A percentile compares a stretch with the other conserved stretches of the same genome.
Evolutionary conservation across 2,888 invertebrate species (phyloP).

Genomic region (Allophyes oxyacanthae): DNA sequence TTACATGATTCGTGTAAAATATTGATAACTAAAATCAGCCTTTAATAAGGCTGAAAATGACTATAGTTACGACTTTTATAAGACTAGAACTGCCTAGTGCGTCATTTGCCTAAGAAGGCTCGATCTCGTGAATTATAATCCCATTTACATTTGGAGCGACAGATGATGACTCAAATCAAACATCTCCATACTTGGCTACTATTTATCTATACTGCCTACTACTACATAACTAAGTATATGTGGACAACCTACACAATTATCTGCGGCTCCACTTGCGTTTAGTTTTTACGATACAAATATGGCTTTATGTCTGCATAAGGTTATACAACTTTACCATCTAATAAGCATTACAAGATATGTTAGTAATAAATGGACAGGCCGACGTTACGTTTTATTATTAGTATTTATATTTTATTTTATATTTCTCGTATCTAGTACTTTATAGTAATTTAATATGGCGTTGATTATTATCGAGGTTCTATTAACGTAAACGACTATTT

Average conservation of each 20-base stretch:
- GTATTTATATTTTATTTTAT: neutral
- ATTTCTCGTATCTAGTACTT: constrained; percentile 10
- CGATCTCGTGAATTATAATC: constrained; percentile 23
- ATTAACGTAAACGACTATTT: constrained; percentile 27
- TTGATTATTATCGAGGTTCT: constrained; percentile 9
- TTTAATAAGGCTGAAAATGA: too few relatives aligned
- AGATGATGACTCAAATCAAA: constrained; percentile 23
- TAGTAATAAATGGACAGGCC: neutral
- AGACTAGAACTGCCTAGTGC: too few relatives aligned
- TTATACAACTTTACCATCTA: too few relatives aligned
- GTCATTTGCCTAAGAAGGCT: neutral
- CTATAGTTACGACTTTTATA: too few relatives aligned
- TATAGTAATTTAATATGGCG: constrained; percentile 27
- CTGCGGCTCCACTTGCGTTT: too few relatives aligned
- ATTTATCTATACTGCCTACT: constrained; percentile 9
- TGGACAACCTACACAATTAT: too few relatives aligned
- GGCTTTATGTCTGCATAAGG: too few relatives aligned
- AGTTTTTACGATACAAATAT: too few relatives aligned
- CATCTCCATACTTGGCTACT: constrained; percentile 6
- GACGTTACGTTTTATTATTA: neutral
- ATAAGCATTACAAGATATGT: too few relatives aligned
- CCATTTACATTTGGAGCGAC: constrained; percentile 25
- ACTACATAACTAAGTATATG: neutral
- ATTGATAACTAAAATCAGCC: too few relatives aligned
- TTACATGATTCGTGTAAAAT: too few relatives aligned